Conservation (phyloP, 2,113 vertebrate species). For the Turdus rufiventris region DNA sequence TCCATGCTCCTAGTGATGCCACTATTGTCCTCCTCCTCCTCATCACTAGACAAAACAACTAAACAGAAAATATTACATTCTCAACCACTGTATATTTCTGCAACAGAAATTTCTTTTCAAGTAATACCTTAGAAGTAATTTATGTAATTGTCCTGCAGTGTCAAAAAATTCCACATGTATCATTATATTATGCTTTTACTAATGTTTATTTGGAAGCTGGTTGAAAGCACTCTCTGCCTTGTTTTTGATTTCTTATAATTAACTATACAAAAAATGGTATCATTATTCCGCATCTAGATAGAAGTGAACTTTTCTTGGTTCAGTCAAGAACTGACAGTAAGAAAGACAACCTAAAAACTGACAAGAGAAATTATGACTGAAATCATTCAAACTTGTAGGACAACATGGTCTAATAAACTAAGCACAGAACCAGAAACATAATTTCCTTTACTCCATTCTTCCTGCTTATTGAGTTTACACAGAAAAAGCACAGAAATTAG, state of each 20-base stretch:
- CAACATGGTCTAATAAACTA: not conserved
- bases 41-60: conserved; percentile 94
- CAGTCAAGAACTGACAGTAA: not conserved
- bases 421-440: not conserved
- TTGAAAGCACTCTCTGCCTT: not conserved
- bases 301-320: not conserved
- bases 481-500: not conserved
- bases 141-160: not conserved
- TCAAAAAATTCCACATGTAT: not conserved
- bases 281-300: not conserved
- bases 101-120: conserved; percentile 21
- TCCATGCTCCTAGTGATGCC: conserved; percentile 83
- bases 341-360: not conserved
- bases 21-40: conserved; percentile 82
- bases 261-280: not conserved
- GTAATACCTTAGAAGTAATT: not conserved
- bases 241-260: not conserved
- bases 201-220: not conserved
- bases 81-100: conserved; percentile 28
- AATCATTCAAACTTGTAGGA: not conserved
- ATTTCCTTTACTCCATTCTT: not conserved
- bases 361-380: not conserved
- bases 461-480: not conserved
- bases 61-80: conserved; percentile 58
- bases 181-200: not conserved